Evolutionary conservation across 2,797 vertebrate species (phyloP).

Genomic region (Selene dorsalis): DNA sequence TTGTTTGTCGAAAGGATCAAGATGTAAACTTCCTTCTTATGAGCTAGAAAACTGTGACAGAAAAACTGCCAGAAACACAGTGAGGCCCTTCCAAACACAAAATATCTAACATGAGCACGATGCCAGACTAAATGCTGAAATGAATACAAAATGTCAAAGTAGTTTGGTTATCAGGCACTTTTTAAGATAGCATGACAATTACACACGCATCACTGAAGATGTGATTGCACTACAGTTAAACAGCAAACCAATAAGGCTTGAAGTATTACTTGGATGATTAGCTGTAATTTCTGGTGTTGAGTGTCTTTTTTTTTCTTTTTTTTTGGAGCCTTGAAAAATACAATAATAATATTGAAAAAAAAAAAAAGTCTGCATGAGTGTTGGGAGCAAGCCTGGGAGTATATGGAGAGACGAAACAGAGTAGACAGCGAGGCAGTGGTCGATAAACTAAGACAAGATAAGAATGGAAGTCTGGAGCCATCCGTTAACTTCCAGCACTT

Average conservation of each 20-base stretch:
- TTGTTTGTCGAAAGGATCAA: neutral
- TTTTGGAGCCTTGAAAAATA: constrained; percentile 44
- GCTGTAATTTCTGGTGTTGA: constrained; percentile 25
- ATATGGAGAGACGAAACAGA: constrained; percentile 47
- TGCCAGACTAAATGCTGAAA: neutral
- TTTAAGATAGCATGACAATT: neutral
- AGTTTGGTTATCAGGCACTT: neutral
- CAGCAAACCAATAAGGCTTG: neutral
- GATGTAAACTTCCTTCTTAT: neutral
- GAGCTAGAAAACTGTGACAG: neutral
- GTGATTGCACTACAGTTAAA: neutral
- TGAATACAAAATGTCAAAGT: neutral
- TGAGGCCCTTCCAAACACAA: neutral
- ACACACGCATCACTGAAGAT: neutral
- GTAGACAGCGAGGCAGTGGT: constrained; percentile 56
- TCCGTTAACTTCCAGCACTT: constrained; percentile 62
- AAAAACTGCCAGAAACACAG: neutral
- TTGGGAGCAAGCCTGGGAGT: constrained; percentile 50
- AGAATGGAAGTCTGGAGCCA: constrained; percentile 69
- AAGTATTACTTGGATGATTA: constrained; percentile 31
- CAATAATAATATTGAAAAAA: constrained; percentile 47
- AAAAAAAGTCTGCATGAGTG: constrained; percentile 33
- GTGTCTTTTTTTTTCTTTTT: neutral
- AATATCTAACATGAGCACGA: neutral
- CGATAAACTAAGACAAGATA: constrained; percentile 73